Percentiles rank a stretch among this genome's conserved stretches.
Conservation (phyloP, 1,140 invertebrate species). For the Diploscapter pachys region DNA sequence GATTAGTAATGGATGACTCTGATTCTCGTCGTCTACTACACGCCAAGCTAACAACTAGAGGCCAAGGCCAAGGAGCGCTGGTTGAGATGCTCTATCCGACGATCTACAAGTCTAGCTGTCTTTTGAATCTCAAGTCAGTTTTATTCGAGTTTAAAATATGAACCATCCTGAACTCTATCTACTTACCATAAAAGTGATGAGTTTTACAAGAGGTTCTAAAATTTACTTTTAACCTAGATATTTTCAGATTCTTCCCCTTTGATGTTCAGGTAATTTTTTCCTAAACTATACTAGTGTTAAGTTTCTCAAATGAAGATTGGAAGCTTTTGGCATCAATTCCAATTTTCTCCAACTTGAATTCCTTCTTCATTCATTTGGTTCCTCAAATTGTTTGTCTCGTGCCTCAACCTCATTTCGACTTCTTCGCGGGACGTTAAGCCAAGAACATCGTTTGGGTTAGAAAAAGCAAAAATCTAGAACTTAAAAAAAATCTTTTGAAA, state of each 20-base stretch:
- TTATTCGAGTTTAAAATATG: not conserved
- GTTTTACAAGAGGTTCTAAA: slow-evolving; percentile 3
- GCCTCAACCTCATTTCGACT: not conserved
- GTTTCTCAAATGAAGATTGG: not conserved
- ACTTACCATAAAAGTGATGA: slow-evolving; percentile 8
- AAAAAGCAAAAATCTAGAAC: too few species aligned
- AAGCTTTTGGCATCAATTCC: slow-evolving; percentile 4
- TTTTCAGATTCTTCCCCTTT: slow-evolving; percentile 38
- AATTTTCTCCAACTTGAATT: not conserved
- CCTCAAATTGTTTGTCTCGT: not conserved
- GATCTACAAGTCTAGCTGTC: slow-evolving; percentile 52
- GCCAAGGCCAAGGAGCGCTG: slow-evolving; percentile 31
- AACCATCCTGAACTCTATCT: slow-evolving; percentile 1
- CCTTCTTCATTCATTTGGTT: not conserved
- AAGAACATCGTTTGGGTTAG: too few species aligned
- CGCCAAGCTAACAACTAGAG: slow-evolving; percentile 42
- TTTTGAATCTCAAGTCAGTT: slow-evolving; percentile 46
- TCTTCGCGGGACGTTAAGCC: not conserved
- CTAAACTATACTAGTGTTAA: not conserved
- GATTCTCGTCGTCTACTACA: slow-evolving; percentile 44
- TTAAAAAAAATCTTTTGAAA: too few species aligned
- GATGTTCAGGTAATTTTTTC: slow-evolving; percentile 34
- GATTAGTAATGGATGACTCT: slow-evolving; percentile 49
- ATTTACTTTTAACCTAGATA: not conserved
- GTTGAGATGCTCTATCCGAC: slow-evolving; percentile 52